phyloP scores from a whole-genome alignment of 2,888 invertebrate species.

The Chrysolina haemoptera region DNA sequence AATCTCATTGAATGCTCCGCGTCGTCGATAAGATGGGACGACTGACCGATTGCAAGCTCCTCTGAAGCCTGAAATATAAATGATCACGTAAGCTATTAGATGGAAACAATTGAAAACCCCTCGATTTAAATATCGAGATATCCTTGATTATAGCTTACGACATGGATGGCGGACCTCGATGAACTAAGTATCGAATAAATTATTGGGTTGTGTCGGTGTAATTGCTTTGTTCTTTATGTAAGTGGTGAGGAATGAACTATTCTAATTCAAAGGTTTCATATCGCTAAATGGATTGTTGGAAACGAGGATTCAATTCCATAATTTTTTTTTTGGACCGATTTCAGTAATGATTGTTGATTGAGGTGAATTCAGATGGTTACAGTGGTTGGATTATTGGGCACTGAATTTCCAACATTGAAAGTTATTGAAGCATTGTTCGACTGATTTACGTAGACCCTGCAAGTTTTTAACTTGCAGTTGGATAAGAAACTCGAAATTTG shows the following conservation, averaged over 20 bases:
- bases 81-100: conserved; percentile 51
- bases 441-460: no score
- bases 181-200: conserved; percentile 44
- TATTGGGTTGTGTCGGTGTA: conserved; percentile 42
- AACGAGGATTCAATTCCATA: conserved; percentile 17
- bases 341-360: background rate
- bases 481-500: no score
- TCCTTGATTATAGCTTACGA: conserved; percentile 43
- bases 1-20: conserved; percentile 34
- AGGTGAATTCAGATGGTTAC: background rate
- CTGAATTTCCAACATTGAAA: background rate
- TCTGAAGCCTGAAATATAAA: conserved; percentile 47
- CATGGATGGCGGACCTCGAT: conserved; percentile 38
- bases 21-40: conserved; percentile 37
- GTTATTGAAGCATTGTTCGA: no score
- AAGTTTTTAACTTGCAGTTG: no score
- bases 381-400: background rate
- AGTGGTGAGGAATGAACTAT: conserved; percentile 18
- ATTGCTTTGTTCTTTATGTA: conserved; percentile 36
- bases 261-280: conserved; percentile 9
- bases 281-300: conserved; percentile 17
- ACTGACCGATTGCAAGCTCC: conserved; percentile 34
- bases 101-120: conserved; percentile 49
- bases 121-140: conserved; percentile 48
- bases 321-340: background rate